phyloP scores from a whole-genome alignment of 2,888 invertebrate genomes.

The Drosophila eohydei region DNA sequence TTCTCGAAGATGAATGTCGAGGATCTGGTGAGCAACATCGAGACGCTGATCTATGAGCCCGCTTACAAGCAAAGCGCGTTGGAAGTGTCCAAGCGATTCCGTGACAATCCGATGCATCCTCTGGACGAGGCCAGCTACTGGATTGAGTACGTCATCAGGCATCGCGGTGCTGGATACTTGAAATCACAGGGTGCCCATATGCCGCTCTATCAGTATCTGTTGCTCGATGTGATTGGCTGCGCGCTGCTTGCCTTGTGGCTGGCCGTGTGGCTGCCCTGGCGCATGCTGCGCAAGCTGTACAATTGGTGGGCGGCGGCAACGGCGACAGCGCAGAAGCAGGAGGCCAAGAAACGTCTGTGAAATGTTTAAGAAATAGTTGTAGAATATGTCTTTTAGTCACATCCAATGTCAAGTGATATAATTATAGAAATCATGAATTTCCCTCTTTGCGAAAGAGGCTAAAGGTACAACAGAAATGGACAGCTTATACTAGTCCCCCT shows the following conservation, averaged over 20 bases:
- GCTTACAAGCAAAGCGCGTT: constrained; percentile 84
- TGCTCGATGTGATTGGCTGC: constrained; percentile 86
- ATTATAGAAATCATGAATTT: constrained; percentile 21
- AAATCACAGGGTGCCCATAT: constrained; percentile 84
- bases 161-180: constrained; percentile 84
- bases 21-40: constrained; percentile 80
- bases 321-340: constrained; percentile 19
- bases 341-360: constrained; percentile 59
- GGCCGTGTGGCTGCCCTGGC: constrained; percentile 72
- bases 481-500: too few relatives aligned
- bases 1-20: constrained; percentile 83
- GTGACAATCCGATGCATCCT: constrained; percentile 86
- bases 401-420: constrained; percentile 53
- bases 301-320: constrained; percentile 48
- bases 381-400: background rate
- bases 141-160: constrained; percentile 87
- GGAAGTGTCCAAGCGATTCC: constrained; percentile 85
- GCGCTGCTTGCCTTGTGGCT: constrained; percentile 67
- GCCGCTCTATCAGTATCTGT: constrained; percentile 84
- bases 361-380: background rate
- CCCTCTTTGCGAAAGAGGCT: too few relatives aligned
- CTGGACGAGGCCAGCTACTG: constrained; percentile 87
- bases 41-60: constrained; percentile 83
- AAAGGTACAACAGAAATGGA: too few relatives aligned
- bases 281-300: constrained; percentile 51